Conservation (phyloP, 53 echinoderm and acorn worm genomes). For the Mesocentrotus franciscanus region DNA sequence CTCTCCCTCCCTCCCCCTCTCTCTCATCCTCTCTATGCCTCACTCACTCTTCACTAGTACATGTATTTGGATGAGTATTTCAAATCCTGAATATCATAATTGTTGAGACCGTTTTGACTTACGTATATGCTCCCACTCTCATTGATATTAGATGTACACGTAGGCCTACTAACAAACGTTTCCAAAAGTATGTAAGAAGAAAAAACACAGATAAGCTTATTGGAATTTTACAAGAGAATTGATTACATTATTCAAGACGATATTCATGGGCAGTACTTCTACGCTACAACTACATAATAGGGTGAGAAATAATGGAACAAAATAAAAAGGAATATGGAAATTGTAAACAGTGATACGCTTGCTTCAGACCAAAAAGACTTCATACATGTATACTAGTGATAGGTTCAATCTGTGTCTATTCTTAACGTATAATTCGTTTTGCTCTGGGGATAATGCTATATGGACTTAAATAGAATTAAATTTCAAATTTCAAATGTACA, state of each 20-base stretch:
- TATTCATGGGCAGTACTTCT: slow-evolving; percentile 35
- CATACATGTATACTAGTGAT: not conserved
- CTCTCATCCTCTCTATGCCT: too few species aligned
- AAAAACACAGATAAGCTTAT: not conserved
- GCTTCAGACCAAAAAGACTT: not conserved
- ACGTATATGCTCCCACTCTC: too few species aligned
- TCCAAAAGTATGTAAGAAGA: not conserved
- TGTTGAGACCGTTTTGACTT: too few species aligned
- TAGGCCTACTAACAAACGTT: too few species aligned
- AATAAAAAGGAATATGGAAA: slow-evolving; percentile 34
- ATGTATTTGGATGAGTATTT: too few species aligned
- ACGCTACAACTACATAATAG: slow-evolving; percentile 54
- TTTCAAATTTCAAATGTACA: not conserved
- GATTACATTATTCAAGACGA: slow-evolving; percentile 53
- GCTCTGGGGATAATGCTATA: not conserved
- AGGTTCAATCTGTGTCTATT: not conserved
- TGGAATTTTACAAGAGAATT: slow-evolving; percentile 66
- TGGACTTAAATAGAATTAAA: not conserved
- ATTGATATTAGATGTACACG: too few species aligned
- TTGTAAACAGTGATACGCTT: slow-evolving; percentile 47
- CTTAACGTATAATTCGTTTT: not conserved
- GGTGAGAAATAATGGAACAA: slow-evolving; percentile 2
- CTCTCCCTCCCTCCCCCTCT: too few species aligned
- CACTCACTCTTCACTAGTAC: too few species aligned
- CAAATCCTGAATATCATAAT: too few species aligned